Evolutionary conservation across 92 coral and sea anemone genomes (phyloP), one percentile per base, ranked within the genome.

Genomic region (Parazoanthus swiftii): DNA sequence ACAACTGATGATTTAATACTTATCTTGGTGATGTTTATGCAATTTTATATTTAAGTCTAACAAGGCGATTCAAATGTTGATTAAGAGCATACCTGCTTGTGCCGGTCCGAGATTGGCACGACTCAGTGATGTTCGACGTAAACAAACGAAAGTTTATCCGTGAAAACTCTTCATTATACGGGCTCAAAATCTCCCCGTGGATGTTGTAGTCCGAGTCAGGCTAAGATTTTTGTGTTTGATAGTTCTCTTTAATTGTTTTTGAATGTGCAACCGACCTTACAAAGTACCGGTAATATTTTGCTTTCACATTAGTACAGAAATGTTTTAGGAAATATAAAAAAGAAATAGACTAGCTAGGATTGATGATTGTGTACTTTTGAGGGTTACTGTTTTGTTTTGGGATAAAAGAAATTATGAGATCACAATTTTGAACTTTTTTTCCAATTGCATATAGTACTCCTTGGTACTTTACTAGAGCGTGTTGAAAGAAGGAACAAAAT

Each of bases 211-310:
- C 38, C 20, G n/a, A 26, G 66, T n/a, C 42, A 39, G 42, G 13
- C n/a, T 77, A 15, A 44, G 67, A 50, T 76, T 20, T 8, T 20
- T 79, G 1, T 26, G 3, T 54, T 4, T 54, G 35, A n/a, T 10
- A 39, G 59, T 39, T 23, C 14, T 77, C 23, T 15, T n/a, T 48
- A 8, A 20, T 79, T 79, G 82, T 79, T 79, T 79, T 76, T 26
- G 82, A 79, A 79, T 10, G 67, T 79, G 39, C 67, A 51, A 25
- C 39, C 35, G 23, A 26, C 63, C 82, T 67, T 79, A 51, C 21
- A 29, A 79, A 79, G 66, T 48, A 79, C 82, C 82, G 59, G 82
- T 6, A 20, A 10, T 2, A 29, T 50, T 9, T 79, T 42, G 23
- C 42, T 20, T 74, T 21, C 37, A 29, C 1, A 37, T 44, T 37